Base-by-base conservation (phyloP, 2,888 invertebrate genomes). In the Caenorhabditis sp. region DNA sequence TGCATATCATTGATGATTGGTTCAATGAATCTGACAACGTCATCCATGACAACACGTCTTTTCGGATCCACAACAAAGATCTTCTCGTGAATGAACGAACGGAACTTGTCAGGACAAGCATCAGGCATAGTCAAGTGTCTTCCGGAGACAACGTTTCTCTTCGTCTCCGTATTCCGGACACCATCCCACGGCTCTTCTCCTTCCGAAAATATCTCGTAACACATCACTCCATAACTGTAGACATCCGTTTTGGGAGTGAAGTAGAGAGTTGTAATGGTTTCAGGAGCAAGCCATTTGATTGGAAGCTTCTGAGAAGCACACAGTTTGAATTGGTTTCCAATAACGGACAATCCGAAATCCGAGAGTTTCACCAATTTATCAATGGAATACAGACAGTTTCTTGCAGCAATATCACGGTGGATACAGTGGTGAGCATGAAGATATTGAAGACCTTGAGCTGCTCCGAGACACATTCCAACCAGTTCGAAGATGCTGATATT, bases 101-200 rank as follows among this genome's bases (percentile, higher is more conserved):
- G 66, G 22, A 86, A 63, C 24, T 85, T 85, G 19, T 86, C 86
- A 7, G 86, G 86, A 61, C 81, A 82, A 16, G 66, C 12, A 5
- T 83, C 79, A 7, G 82, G 80, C 38, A 86, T 70, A 31, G 28
- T 38, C 56, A 86, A 75, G 47, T 72, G 73, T 41, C 51, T 81
- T n/a, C 85, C 86, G 1, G 8, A 10, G 14, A 63, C 74, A 7
- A 85, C 85, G 10, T 75, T 72, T 19, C 49, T 61, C 63, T 85
- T 85, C 28, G 79, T 80, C 3, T 80, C 82, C 7, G 84, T 80
- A 49, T 85, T 86, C 16, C 77, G 69, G 14, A 63, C 44, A 22
- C 72, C 75, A 0, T 81, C 86, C 86, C 86, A 86, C 14, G 86
- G 86, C 22, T 86, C 86, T n/a, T 61, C 63, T 14, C 86, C 86